Conservation (phyloP, 2,797 vertebrate genomes). For the Gadopsis marmoratus region DNA sequence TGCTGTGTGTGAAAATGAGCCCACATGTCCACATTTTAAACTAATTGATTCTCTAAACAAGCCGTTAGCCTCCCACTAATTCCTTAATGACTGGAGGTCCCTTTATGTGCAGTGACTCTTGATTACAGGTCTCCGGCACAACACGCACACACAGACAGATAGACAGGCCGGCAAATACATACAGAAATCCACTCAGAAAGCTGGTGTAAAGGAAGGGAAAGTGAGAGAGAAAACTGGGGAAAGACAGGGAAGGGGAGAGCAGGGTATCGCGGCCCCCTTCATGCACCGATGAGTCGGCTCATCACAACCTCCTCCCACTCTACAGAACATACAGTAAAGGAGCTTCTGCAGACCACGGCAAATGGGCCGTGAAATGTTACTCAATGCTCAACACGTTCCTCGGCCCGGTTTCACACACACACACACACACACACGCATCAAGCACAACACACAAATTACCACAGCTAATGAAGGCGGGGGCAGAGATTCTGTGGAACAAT, state of each 20-base stretch:
- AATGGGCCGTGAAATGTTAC: slow-evolving; percentile 82
- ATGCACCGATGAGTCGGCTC: slow-evolving; percentile 59
- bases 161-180: slow-evolving; percentile 16
- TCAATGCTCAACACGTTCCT: slow-evolving; percentile 74
- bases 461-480: slow-evolving; percentile 49
- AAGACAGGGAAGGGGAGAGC: slow-evolving; percentile 43
- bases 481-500: slow-evolving; percentile 33
- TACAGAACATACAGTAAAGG: slow-evolving; percentile 66
- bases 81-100: slow-evolving; percentile 75
- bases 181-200: slow-evolving; percentile 1
- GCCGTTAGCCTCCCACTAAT: slow-evolving; percentile 79
- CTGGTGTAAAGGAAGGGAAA: slow-evolving; percentile 11
- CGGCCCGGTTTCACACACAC: slow-evolving; percentile 27
- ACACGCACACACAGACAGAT: slow-evolving; percentile 22
- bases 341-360: slow-evolving; percentile 70
- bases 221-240: slow-evolving; percentile 15
- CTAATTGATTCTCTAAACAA: slow-evolving; percentile 80
- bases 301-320: slow-evolving; percentile 60
- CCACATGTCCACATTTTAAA: slow-evolving; percentile 75
- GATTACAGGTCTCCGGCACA: slow-evolving; percentile 73
- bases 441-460: slow-evolving; percentile 54
- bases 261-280: slow-evolving; percentile 61
- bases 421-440: slow-evolving; percentile 9
- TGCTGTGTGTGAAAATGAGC: slow-evolving; percentile 63
- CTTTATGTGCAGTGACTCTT: slow-evolving; percentile 77